These are phyloP conservation scores for Azemiops feae DNA, from an alignment of 2,113 vertebrate species.

Conservation along the genomic window DNA sequence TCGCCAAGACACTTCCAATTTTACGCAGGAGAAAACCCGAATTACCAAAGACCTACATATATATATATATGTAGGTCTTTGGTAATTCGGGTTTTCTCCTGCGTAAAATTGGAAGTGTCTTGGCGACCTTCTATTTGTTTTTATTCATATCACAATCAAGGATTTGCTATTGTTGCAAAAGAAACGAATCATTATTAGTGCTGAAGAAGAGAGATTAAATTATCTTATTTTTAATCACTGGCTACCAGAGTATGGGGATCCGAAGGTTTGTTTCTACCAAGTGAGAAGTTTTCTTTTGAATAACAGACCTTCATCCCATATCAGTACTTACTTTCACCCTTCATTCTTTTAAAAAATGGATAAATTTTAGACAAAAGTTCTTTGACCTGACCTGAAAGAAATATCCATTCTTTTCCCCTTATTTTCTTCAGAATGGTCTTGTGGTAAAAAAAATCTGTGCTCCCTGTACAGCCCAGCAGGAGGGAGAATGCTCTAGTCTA, in stretches of 20 bases:
- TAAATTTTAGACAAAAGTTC: not conserved
- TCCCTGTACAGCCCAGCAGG: not conserved
- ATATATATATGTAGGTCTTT: too few species aligned
- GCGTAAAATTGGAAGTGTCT: too few species aligned
- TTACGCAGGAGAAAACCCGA: too few species aligned
- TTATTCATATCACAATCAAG: not conserved
- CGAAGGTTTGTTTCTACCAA: not conserved
- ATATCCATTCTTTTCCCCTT: constrained; percentile 39
- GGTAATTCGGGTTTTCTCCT: too few species aligned
- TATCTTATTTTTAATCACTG: not conserved
- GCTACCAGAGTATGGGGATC: not conserved
- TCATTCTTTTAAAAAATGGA: not conserved
- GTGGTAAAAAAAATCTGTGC: not conserved
- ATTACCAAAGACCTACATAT: too few species aligned
- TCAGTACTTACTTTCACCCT: not conserved
- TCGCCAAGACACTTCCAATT: too few species aligned
- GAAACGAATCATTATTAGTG: too few species aligned
- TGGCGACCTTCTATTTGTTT: not conserved
- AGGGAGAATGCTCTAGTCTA: not conserved
- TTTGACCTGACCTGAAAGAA: not conserved
- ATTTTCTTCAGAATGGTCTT: not conserved
- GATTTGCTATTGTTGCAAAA: not conserved
- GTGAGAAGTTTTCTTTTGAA: not conserved
- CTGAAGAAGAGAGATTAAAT: not conserved
- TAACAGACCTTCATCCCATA: not conserved